Conservation (phyloP, 2,797 vertebrate genomes). For the Crenuchus spilurus region DNA sequence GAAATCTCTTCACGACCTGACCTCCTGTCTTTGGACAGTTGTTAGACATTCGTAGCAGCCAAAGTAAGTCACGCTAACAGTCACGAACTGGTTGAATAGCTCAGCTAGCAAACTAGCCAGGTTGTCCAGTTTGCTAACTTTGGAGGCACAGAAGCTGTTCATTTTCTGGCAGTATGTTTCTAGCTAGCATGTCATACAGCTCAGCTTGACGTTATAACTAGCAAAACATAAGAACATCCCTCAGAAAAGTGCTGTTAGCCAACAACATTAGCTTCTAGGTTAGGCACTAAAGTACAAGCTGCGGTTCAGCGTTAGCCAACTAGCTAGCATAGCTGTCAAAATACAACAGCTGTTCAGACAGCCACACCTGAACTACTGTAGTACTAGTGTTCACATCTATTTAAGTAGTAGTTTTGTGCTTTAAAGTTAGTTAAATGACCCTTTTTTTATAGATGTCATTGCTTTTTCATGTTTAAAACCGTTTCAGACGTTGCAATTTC, state of each 20-base stretch:
- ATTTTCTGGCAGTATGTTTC: too few species aligned
- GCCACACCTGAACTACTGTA: too few species aligned
- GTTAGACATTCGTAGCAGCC: neutral
- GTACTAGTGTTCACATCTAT: too few species aligned
- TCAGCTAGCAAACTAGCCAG: neutral
- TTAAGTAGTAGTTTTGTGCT: neutral
- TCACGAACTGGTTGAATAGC: neutral
- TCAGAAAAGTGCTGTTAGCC: neutral
- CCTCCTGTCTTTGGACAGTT: neutral
- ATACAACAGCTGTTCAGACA: neutral
- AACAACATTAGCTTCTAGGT: neutral
- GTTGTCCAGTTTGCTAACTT: neutral
- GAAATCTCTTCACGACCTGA: neutral
- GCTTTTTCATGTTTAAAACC: too few species aligned
- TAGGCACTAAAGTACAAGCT: neutral
- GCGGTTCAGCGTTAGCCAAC: neutral
- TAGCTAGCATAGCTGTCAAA: neutral
- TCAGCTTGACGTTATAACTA: too few species aligned
- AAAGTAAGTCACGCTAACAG: neutral
- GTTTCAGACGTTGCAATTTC: too few species aligned
- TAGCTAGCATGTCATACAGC: too few species aligned
- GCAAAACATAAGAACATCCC: neutral
- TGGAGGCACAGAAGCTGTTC: neutral
- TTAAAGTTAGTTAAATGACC: neutral
- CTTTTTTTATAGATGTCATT: too few species aligned